Evolutionary conservation across 1,140 invertebrate species (phyloP).

Genomic region (Drosophila oshimai): DNA sequence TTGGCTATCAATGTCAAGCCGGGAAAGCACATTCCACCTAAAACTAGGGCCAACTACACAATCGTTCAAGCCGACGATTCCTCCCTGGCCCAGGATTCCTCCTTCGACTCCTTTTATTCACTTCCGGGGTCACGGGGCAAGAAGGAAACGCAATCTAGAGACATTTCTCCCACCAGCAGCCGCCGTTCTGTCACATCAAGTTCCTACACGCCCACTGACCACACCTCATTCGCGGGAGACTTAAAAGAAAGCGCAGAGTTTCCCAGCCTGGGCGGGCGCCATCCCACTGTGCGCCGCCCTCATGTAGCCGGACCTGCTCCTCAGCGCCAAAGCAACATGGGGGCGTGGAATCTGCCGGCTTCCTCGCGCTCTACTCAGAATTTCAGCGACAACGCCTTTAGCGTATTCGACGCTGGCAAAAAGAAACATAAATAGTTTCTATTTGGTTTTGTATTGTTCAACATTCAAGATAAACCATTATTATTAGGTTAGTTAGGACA

Average conservation of each 20-base stretch:
- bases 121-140: neutral
- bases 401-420: neutral
- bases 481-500: no score
- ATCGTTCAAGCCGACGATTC: neutral
- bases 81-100: neutral
- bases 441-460: no score
- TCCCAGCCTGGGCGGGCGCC: slow-evolving; percentile 15
- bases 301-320: neutral
- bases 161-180: neutral
- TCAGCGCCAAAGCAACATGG: neutral
- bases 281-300: neutral
- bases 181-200: neutral
- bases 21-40: slow-evolving; percentile 52
- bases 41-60: slow-evolving; percentile 13
- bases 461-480: no score
- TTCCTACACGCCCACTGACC: slow-evolving; percentile 9
- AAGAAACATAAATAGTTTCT: neutral
- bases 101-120: slow-evolving; percentile 5
- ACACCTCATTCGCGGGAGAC: neutral
- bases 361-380: neutral
- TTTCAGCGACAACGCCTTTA: slow-evolving; percentile 7
- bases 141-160: neutral
- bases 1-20: slow-evolving; percentile 51
- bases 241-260: slow-evolving; percentile 1
- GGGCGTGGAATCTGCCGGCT: neutral